Base-by-base conservation (phyloP, 2,113 vertebrate genomes). In the Boleophthalmus pectinirostris region DNA sequence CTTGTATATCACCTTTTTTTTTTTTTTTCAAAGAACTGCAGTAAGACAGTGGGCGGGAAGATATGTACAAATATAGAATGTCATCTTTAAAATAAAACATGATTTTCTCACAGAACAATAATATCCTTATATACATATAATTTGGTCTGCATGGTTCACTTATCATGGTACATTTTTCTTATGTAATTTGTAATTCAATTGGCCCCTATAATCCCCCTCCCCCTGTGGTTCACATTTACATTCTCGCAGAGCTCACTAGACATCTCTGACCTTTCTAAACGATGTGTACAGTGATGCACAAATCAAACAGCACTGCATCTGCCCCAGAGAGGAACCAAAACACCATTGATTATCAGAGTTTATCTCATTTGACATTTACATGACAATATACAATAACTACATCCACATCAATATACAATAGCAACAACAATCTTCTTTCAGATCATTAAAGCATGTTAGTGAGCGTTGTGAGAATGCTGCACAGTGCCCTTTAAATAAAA, bases 281-380 rank as follows among this genome's bases (percentile, higher is more conserved):
- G 20, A 54, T 43, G 10, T 43, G 61, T n/a, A 64, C 61, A 64
- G 9, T 10, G 9, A 64, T n/a, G 20, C 61, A 64, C 61, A 43
- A 21, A 64, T 38, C 33, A 64, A 64, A 64, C 60, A 63, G 16
- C n/a, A 33, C 61, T n/a, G 61, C 18, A n/a, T 13, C 38, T 29
- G 38, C 16, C 20, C 18, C 29, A 64, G 33, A 10, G 33, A 35
- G 29, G 18, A 1, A 18, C 18, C 1, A 38, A 63, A 43, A 38
- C 61, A 12, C 18, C 61, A 64, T 64, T 38, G 11, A 64, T 38
- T 64, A 43, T 20, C 20, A 20, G 6, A 43, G 61, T 64, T 13
- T 21, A 64, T 64, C 16, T 64, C 61, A n/a, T 64, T 38, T 64
- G 61, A 64, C 33, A 64, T 64, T 64, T 64, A 4, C 33, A 64